Evolutionary conservation across 1,140 invertebrate genomes (phyloP).

Genomic region (Mylabris phalerata): DNA sequence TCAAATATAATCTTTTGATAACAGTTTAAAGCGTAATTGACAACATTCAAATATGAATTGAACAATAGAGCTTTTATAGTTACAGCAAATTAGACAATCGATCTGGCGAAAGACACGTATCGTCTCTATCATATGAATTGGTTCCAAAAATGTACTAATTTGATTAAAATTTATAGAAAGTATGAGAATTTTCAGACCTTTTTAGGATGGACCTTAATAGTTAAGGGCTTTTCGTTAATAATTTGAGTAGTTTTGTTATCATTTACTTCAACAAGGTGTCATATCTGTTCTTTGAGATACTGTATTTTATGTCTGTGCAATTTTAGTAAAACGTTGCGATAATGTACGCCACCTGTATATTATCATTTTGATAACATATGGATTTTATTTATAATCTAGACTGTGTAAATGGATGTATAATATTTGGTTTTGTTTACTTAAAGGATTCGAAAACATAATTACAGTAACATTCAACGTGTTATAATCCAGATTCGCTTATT

Average conservation of each 20-base stretch:
- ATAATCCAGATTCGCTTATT: not conserved
- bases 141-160: no score
- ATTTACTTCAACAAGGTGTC: constrained; percentile 10
- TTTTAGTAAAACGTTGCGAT: constrained; percentile 11
- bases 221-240: not conserved
- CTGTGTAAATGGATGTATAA: constrained; percentile 4
- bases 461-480: constrained; percentile 5
- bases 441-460: not conserved
- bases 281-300: constrained; percentile 5
- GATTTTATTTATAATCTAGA: not conserved
- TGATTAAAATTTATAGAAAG: no score
- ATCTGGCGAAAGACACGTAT: no score
- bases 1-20: no score
- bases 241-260: constrained; percentile 5
- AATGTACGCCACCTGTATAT: constrained; percentile 7
- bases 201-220: no score
- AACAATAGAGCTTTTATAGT: no score
- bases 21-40: no score
- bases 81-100: no score
- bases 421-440: constrained; percentile 1
- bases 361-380: constrained; percentile 9
- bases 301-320: constrained; percentile 6
- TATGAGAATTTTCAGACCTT: no score
- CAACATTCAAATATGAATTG: no score
- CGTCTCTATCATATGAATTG: no score